phyloP scores from a whole-genome alignment of 2,797 vertebrate genomes.

The Mormyrus hasselquistii region DNA sequence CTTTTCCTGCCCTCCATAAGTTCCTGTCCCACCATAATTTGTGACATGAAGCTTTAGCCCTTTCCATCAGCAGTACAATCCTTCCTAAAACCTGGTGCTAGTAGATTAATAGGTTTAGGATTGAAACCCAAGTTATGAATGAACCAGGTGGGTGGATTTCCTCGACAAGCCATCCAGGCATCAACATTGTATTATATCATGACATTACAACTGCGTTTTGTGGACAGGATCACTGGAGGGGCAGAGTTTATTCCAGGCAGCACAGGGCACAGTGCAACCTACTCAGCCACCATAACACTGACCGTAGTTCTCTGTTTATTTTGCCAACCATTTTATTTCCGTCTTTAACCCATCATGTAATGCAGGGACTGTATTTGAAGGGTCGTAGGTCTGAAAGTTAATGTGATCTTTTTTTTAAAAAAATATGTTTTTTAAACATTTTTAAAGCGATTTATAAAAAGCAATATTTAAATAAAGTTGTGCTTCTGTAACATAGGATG shows the following conservation, averaged over 20 bases:
- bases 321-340: not conserved
- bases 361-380: not conserved
- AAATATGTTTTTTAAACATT: no score
- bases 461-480: not conserved
- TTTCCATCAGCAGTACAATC: not conserved
- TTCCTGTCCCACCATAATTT: not conserved
- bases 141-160: not conserved
- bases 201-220: not conserved
- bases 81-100: not conserved
- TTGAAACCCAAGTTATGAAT: not conserved
- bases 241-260: not conserved
- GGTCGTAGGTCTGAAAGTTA: not conserved
- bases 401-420: not conserved
- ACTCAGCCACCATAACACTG: not conserved
- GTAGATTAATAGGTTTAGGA: not conserved
- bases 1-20: not conserved
- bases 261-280: not conserved
- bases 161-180: not conserved
- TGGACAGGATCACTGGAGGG: not conserved
- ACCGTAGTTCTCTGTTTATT: not conserved
- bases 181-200: not conserved
- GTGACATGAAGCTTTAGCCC: not conserved
- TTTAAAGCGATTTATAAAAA: not conserved
- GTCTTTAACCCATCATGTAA: not conserved
- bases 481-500: not conserved